These are phyloP conservation scores for Spilarctia lutea DNA, from an alignment of 2,888 invertebrate genomes.

Conservation along the genomic window DNA sequence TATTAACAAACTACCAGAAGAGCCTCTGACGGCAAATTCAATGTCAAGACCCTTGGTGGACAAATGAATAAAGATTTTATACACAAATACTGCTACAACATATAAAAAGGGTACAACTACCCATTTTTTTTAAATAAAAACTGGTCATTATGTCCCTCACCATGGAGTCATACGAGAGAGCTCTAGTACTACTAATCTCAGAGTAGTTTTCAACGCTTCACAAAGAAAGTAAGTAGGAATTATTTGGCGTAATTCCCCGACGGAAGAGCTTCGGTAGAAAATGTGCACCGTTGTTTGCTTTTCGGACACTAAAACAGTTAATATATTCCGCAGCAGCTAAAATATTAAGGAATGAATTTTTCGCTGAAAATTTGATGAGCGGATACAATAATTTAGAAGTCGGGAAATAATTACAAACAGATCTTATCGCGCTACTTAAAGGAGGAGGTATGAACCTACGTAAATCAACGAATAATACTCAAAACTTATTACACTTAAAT, in stretches of 20 bases:
- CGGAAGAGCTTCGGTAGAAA: conserved; percentile 7
- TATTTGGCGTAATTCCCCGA: too few species aligned
- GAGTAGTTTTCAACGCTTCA: conserved; percentile 17
- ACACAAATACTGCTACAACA: conserved; percentile 8
- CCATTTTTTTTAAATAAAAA: neutral
- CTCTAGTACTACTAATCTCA: conserved; percentile 12
- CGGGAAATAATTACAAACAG: conserved; percentile 4
- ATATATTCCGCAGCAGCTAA: conserved; percentile 6
- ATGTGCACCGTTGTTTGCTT: conserved; percentile 28
- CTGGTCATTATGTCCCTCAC: conserved; percentile 5
- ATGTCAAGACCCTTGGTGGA: conserved; percentile 17
- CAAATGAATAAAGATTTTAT: conserved; percentile 12
- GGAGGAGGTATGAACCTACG: too few species aligned
- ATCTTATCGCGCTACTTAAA: too few species aligned
- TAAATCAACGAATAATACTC: too few species aligned
- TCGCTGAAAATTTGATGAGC: conserved; percentile 6
- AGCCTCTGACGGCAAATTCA: conserved; percentile 20
- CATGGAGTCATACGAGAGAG: conserved; percentile 3
- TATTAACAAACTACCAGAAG: conserved; percentile 14
- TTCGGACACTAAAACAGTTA: conserved; percentile 25
- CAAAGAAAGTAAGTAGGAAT: conserved; percentile 15
- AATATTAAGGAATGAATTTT: neutral
- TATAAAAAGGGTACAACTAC: neutral
- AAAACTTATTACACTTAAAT: too few species aligned
- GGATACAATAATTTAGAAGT: conserved; percentile 1